Conservation (phyloP, 2,113 vertebrate genomes). For the Numenius arquata region DNA sequence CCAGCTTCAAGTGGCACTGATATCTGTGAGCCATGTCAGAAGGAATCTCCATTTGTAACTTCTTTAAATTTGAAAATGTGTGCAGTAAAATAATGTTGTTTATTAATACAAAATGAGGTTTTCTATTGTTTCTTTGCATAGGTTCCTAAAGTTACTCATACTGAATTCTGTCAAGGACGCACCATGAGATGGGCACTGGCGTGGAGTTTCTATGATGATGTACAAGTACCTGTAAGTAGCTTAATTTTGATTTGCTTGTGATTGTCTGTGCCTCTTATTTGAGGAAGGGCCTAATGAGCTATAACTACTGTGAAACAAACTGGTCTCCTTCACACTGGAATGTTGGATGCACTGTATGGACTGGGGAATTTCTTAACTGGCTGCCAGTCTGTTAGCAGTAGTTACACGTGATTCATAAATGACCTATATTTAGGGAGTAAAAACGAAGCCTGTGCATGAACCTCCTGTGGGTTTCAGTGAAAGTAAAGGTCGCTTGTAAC, state of each 20-base stretch:
- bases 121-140: slow-evolving; percentile 46
- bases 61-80: background rate
- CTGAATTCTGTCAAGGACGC: slow-evolving; percentile 96
- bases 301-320: background rate
- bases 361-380: background rate
- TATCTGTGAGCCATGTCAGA: background rate
- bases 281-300: background rate
- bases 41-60: background rate
- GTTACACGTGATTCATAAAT: background rate
- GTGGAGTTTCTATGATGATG: slow-evolving; percentile 97
- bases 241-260: background rate
- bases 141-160: slow-evolving; percentile 95
- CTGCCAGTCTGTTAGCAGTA: background rate
- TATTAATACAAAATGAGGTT: background rate
- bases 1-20: background rate
- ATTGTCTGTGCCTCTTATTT: background rate
- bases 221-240: slow-evolving; percentile 89
- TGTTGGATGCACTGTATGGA: background rate
- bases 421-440: background rate
- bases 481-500: background rate
- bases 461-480: background rate
- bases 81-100: background rate
- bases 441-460: background rate
- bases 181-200: slow-evolving; percentile 98
- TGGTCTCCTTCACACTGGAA: background rate